Evolutionary conservation across 2,797 vertebrate genomes (phyloP).

Genomic region (Melanotaenia trifasciata): DNA sequence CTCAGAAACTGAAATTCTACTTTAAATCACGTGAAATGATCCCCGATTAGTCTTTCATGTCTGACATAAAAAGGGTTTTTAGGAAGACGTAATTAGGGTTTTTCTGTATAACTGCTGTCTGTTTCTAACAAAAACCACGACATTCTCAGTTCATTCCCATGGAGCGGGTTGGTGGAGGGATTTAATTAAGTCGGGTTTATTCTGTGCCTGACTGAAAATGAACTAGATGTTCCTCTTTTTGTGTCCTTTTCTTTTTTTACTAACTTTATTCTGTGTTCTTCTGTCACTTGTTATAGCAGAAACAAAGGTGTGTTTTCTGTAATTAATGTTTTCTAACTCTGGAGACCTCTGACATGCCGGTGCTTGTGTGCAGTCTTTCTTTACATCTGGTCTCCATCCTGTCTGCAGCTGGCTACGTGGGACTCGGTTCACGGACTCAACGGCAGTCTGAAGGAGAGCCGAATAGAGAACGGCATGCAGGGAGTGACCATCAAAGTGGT

Average conservation of each 20-base stretch:
- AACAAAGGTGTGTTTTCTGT: background rate
- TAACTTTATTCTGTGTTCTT: too few relatives aligned
- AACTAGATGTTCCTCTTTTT: background rate
- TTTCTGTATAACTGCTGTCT: too few relatives aligned
- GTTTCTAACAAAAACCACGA: too few relatives aligned
- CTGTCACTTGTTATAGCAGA: background rate
- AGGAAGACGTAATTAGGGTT: too few relatives aligned
- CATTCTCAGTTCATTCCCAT: background rate
- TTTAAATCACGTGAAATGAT: too few relatives aligned
- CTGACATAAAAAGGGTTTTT: too few relatives aligned
- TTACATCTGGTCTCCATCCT: background rate
- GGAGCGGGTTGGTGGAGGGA: too few relatives aligned
- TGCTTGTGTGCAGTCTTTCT: background rate
- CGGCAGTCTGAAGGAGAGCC: slow-evolving; percentile 95
- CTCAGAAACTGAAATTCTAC: too few relatives aligned
- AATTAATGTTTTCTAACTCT: slow-evolving; percentile 7
- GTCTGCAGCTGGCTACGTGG: slow-evolving; percentile 91
- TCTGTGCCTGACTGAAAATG: slow-evolving; percentile 11
- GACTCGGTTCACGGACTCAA: slow-evolving; percentile 93
- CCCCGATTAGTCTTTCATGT: too few relatives aligned
- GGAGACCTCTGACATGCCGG: slow-evolving; percentile 8
- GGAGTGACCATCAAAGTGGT: slow-evolving; percentile 96
- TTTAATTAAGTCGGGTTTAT: slow-evolving; percentile 22
- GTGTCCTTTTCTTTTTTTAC: too few relatives aligned
- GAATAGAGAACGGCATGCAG: slow-evolving; percentile 94